These are phyloP conservation scores for Noctua pronuba DNA, from an alignment of 2,888 invertebrate genomes.

Conservation along the genomic window DNA sequence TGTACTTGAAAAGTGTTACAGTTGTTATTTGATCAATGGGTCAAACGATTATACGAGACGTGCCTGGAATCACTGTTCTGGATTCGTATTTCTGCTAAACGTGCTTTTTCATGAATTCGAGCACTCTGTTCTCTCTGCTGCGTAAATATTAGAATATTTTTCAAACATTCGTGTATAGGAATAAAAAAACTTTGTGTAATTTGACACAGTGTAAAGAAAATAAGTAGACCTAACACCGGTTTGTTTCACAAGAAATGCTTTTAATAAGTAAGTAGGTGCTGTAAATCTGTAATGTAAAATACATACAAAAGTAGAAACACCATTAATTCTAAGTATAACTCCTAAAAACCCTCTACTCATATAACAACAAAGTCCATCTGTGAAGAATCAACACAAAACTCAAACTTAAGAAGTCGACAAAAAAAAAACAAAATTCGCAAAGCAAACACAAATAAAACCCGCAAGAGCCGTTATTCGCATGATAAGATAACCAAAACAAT, in stretches of 20 bases:
- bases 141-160: background rate
- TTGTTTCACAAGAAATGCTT: background rate
- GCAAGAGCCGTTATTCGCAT: conserved; percentile 50
- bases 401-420: background rate
- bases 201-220: background rate
- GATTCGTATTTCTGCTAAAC: background rate
- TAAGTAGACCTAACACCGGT: background rate
- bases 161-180: background rate
- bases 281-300: background rate
- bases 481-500: conserved; percentile 57
- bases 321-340: background rate
- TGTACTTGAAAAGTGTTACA: background rate
- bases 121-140: background rate
- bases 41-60: background rate
- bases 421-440: conserved; percentile 17
- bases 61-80: background rate
- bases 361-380: background rate
- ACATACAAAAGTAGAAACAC: background rate
- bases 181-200: background rate
- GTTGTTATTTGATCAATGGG: background rate
- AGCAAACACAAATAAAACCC: conserved; percentile 18
- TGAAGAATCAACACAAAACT: background rate
- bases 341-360: background rate
- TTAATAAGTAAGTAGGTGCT: background rate
- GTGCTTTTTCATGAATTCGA: background rate